phyloP scores from a whole-genome alignment of 2,113 vertebrate species.

The Maccullochella peelii region DNA sequence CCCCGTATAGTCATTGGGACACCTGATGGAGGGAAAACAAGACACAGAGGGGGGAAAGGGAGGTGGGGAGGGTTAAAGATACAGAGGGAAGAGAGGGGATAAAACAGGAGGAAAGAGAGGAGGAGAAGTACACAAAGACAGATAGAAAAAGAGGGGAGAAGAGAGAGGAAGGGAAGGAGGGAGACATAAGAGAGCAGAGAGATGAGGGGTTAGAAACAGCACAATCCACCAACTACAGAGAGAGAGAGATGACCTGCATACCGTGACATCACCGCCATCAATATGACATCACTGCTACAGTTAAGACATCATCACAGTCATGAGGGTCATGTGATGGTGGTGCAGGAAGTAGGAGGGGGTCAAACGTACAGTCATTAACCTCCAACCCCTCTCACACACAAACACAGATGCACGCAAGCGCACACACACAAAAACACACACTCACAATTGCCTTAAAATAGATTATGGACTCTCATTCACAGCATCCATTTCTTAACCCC shows the following conservation, averaged over 20 bases:
- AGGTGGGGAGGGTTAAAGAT: constrained; percentile 45
- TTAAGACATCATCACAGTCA: constrained; percentile 76
- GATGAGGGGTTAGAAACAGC: constrained; percentile 83
- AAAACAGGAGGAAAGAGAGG: constrained; percentile 60
- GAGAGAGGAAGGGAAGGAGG: constrained; percentile 50
- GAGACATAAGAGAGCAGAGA: constrained; percentile 75
- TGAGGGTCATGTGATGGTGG: constrained; percentile 66
- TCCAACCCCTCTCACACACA: constrained; percentile 34
- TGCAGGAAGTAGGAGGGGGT: constrained; percentile 46
- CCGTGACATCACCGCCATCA: constrained; percentile 68
- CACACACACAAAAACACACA: background rate
- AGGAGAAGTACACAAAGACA: constrained; percentile 44
- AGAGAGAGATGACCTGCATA: constrained; percentile 69
- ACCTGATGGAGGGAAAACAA: constrained; percentile 92
- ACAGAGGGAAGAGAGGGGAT: constrained; percentile 47
- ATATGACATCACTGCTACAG: constrained; percentile 72
- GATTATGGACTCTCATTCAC: constrained; percentile 1
- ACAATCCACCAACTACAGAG: constrained; percentile 75
- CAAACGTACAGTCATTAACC: constrained; percentile 40
- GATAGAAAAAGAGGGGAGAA: constrained; percentile 30
- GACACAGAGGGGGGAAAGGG: constrained; percentile 72
- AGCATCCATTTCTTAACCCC: constrained; percentile 1
- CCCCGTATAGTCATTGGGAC: constrained; percentile 99
- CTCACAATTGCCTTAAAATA: background rate
- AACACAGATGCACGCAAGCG: background rate